Conservation (phyloP, 2,797 vertebrate species). For the Tapirus indicus region DNA sequence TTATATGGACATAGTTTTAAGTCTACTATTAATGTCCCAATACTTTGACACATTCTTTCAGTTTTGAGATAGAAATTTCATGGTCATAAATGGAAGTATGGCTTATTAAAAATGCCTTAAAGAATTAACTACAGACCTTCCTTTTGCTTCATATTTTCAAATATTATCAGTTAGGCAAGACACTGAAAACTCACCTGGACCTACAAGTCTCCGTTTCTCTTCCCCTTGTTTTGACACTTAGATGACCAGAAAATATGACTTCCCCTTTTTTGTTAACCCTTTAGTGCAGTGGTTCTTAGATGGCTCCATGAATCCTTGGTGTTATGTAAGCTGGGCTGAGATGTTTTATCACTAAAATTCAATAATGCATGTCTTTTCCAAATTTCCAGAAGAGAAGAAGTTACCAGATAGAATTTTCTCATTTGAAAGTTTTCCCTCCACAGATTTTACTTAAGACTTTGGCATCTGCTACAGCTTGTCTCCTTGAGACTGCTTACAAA, state of each 20-base stretch:
- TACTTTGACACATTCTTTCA: constrained; percentile 18
- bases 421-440: not conserved
- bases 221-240: constrained; percentile 6
- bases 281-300: not conserved
- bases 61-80: constrained; percentile 56
- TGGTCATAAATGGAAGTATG: not conserved
- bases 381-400: not conserved
- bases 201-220: not conserved
- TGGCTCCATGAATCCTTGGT: not conserved
- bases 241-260: not conserved
- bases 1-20: constrained; percentile 36
- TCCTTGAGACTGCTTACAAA: not conserved
- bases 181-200: not conserved
- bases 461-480: not conserved
- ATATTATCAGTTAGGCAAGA: not conserved
- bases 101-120: constrained; percentile 46
- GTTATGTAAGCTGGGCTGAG: not conserved
- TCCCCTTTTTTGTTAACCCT: not conserved
- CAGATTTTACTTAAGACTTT: constrained; percentile 41
- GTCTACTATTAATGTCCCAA: not conserved
- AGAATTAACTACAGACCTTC: constrained; percentile 2
- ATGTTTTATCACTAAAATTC: not conserved
- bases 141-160: constrained; percentile 41
- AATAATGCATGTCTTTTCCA: not conserved
- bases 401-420: not conserved